phyloP scores from a whole-genome alignment of 2,888 invertebrate species.

The Cantharis nigra region DNA sequence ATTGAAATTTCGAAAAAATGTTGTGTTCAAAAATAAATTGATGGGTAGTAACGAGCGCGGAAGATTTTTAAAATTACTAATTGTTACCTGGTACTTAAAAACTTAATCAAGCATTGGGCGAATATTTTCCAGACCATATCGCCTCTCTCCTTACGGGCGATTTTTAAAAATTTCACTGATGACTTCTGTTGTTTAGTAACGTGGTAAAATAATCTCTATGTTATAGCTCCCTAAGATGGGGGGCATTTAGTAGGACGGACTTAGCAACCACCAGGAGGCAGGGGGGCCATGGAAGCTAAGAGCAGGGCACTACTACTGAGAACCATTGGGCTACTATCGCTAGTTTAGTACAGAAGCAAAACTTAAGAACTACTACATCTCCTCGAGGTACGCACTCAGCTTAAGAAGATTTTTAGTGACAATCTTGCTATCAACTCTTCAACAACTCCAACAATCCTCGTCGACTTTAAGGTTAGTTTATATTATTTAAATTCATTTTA shows the following conservation, averaged over 20 bases:
- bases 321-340: constrained; percentile 56
- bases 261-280: constrained; percentile 44
- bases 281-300: constrained; percentile 49
- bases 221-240: constrained; percentile 43
- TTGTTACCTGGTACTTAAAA: constrained; percentile 20
- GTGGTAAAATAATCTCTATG: constrained; percentile 47
- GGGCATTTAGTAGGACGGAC: constrained; percentile 49
- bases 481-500: background rate
- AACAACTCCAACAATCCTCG: background rate
- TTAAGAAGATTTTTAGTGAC: constrained; percentile 11
- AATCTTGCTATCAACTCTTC: background rate
- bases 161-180: constrained; percentile 31
- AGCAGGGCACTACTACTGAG: constrained; percentile 56
- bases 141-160: constrained; percentile 21
- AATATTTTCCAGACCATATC: constrained; percentile 18
- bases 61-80: constrained; percentile 10
- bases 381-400: constrained; percentile 25
- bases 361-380: constrained; percentile 34
- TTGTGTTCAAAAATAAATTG: background rate
- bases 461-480: constrained; percentile 5
- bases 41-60: background rate
- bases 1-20: background rate
- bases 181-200: constrained; percentile 50
- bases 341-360: constrained; percentile 56
- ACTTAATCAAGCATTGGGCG: constrained; percentile 22